These are phyloP conservation scores for Tetragnatha montana DNA, from an alignment of 2,888 invertebrate species.

Conservation along the genomic window DNA sequence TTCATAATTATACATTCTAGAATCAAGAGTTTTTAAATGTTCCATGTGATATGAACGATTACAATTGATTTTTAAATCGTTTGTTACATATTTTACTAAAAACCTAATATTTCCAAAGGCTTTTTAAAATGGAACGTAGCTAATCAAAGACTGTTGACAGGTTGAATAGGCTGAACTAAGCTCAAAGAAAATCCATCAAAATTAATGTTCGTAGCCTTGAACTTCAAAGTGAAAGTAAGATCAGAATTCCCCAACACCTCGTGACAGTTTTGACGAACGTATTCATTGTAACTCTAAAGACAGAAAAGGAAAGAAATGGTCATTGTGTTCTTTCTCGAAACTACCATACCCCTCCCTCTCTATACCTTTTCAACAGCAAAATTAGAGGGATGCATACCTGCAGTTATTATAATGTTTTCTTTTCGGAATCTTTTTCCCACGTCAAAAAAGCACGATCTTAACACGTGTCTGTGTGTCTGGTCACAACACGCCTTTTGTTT, in stretches of 20 bases:
- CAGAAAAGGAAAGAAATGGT: not conserved
- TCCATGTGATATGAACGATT: too few species aligned
- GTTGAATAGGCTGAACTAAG: not conserved
- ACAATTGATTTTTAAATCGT: too few species aligned
- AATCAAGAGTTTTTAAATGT: too few species aligned
- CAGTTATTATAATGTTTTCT: not conserved
- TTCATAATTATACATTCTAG: too few species aligned
- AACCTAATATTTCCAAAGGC: too few species aligned
- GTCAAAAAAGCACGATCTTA: not conserved
- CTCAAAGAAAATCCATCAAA: not conserved
- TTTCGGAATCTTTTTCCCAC: not conserved
- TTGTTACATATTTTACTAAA: too few species aligned
- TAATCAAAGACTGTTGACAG: not conserved
- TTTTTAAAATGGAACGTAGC: too few species aligned
- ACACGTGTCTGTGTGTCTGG: conserved; percentile 10
- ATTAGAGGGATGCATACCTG: not conserved
- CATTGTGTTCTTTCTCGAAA: not conserved
- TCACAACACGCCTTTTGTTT: too few species aligned
- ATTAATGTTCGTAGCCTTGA: not conserved
- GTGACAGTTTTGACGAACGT: not conserved
- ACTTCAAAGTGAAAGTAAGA: not conserved
- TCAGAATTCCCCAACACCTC: not conserved
- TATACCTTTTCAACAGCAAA: not conserved
- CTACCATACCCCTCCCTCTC: not conserved
- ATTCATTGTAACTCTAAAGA: not conserved